Evolutionary conservation across 1,140 invertebrate species (phyloP), one percentile per base, ranked within the genome.

Genomic region (Potamilus streckersoni): DNA sequence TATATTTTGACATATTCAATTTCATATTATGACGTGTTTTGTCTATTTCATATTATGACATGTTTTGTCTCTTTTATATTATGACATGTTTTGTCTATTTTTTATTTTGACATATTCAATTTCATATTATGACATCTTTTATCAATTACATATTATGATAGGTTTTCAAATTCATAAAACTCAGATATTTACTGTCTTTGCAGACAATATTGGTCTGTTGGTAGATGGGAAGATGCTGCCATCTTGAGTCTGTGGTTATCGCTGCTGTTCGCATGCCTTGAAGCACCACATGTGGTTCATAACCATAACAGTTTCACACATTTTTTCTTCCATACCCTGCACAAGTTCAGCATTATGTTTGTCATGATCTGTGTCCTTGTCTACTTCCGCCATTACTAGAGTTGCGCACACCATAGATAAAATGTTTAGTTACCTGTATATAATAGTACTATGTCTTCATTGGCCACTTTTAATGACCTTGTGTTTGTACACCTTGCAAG

Each of bases 291-390:
- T 71, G 63, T 76, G 20, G 81, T 84, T 19, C 81, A 85, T 73
- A 79, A 84, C 72, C 74, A 80, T 27, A 73, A 76, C 17, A 79
- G 73, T 63, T 79, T 86, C 67, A 79, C 79, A 20, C 72, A 79
- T 62, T 86, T 83, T 72, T 83, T 85, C 65, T 78, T 79, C 70
- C 80, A 86, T 66, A 73, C 76, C n/a, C 49, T 82, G 2, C 85
- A 86, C 76, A 86, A 86, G 69, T 82, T 86, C 69, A 57, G 74
- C 17, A 73, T 86, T 15, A 72, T 82, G 15, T 86, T 86, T 60
- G 83, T 84, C 31, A 82, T 84, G 70, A 76, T 80, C 5, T 84
- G 83, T 55, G 72, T 79, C 27, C 79, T 86, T 8, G 72, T 84
- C 55, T 79, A 84, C 69, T 86, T 86, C 66, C 80, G 78, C 60